phyloP scores from a whole-genome alignment of 2,113 vertebrate species.

The Corythornis madagascariensis region DNA sequence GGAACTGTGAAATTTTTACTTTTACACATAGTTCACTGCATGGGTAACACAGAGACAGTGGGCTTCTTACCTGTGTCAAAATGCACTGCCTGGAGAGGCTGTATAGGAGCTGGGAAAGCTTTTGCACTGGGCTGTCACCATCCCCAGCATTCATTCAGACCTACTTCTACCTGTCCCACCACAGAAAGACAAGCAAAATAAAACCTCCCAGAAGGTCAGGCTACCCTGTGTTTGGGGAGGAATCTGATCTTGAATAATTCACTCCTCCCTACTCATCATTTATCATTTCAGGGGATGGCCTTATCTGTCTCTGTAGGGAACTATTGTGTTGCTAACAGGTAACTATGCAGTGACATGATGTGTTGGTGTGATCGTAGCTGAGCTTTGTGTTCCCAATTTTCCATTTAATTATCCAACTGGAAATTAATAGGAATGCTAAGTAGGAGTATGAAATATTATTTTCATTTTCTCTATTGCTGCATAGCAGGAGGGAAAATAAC shows the following conservation, averaged over 20 bases:
- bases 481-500: neutral
- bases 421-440: constrained; percentile 26
- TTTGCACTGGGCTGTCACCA: rapidly evolving
- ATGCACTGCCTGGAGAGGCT: neutral
- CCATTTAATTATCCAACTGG: constrained; percentile 8
- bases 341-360: neutral
- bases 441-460: constrained; percentile 13
- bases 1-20: neutral
- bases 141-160: neutral
- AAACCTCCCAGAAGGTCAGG: neutral
- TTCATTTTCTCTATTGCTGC: constrained; percentile 7
- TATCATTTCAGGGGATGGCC: neutral
- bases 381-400: neutral
- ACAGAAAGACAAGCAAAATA: neutral
- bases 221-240: neutral
- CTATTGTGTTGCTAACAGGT: constrained; percentile 30
- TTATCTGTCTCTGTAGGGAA: neutral
- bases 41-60: neutral
- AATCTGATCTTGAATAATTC: neutral
- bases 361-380: neutral
- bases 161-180: neutral
- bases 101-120: neutral
- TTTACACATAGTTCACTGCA: neutral
- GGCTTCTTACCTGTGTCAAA: neutral
- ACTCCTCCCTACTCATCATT: neutral